Percentiles rank a stretch among this genome's conserved stretches.
phyloP scores from a whole-genome alignment of 2,797 vertebrate genomes.

The Nasua narica region DNA sequence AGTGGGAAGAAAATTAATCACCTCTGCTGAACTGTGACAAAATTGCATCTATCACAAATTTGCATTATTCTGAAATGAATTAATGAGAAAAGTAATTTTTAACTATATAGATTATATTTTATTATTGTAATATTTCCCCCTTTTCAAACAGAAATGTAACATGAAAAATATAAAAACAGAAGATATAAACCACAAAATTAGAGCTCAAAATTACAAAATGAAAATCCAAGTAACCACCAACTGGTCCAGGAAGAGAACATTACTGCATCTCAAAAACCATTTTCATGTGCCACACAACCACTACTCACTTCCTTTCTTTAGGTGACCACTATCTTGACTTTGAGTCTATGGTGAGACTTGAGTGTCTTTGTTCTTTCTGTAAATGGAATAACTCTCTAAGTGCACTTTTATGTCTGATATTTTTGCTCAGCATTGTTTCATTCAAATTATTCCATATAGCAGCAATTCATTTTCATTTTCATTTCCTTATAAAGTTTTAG shows the following conservation, averaged over 20 bases:
- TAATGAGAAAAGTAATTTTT: conserved; percentile 35
- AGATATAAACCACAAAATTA: background rate
- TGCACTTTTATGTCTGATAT: background rate
- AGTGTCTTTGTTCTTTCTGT: background rate
- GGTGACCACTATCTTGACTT: background rate
- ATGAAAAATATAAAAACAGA: background rate
- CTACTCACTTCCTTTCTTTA: background rate
- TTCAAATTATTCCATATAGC: background rate
- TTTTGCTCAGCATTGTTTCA: background rate
- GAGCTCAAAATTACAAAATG: background rate
- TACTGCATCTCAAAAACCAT: background rate
- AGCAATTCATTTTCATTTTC: background rate
- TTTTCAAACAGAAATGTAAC: conserved; percentile 3
- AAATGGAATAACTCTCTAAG: background rate
- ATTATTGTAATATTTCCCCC: background rate
- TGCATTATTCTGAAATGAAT: conserved; percentile 28
- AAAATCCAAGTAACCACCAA: background rate
- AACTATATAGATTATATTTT: background rate
- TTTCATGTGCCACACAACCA: background rate
- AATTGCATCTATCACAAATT: background rate
- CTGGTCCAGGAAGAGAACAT: background rate
- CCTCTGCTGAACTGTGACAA: conserved; percentile 26
- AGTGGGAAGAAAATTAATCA: conserved; percentile 40
- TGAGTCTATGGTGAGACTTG: background rate
- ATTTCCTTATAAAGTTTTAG: background rate